Conservation (phyloP, 2,113 vertebrate genomes). For the Poecile atricapillus region DNA sequence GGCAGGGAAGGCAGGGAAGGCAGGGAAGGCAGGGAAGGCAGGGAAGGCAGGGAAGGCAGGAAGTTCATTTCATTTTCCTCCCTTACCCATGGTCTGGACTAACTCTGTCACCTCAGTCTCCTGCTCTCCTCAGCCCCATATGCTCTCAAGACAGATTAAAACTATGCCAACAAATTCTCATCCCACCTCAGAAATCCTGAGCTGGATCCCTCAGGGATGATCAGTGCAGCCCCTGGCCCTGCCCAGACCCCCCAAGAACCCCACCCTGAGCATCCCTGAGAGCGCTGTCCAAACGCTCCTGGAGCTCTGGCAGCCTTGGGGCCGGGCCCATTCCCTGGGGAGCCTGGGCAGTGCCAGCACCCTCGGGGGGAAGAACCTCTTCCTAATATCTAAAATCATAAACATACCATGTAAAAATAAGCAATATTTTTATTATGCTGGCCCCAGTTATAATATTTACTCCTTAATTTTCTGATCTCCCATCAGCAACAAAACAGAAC, state of each 20-base stretch:
- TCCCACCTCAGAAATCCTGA: background rate
- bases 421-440: background rate
- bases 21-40: too few species aligned
- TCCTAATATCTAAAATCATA: background rate
- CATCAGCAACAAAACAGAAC: background rate
- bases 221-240: accelerated
- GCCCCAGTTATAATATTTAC: background rate
- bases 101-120: background rate
- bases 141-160: background rate
- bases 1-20: too few species aligned
- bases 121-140: background rate
- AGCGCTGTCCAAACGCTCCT: accelerated
- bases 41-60: too few species aligned
- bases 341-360: background rate
- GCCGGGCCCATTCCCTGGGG: background rate
- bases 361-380: accelerated
- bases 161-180: background rate
- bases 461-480: background rate
- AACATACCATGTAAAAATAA: background rate
- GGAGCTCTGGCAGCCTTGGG: background rate
- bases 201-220: accelerated
- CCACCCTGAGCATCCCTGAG: background rate
- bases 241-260: background rate
- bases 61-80: background rate
- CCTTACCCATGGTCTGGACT: background rate